phyloP scores from a whole-genome alignment of 2,888 invertebrate species.

The Tenthredo distinguenda region DNA sequence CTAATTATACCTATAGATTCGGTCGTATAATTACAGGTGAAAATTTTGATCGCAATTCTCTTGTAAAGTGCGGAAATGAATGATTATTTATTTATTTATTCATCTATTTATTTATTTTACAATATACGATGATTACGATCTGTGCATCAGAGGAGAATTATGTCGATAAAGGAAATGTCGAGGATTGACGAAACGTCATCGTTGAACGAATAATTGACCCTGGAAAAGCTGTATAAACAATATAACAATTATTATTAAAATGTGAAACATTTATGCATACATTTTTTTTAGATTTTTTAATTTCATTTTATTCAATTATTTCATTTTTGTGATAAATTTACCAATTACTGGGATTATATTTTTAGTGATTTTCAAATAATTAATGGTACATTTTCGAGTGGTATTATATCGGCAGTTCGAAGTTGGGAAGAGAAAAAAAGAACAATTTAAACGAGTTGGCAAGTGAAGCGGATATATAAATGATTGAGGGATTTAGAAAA shows the following conservation, averaged over 20 bases:
- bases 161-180: not conserved
- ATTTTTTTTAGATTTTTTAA: not conserved
- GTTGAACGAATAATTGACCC: not conserved
- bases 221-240: not conserved
- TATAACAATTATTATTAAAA: not conserved
- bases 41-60: not conserved
- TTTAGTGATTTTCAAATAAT: not conserved
- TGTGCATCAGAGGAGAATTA: not conserved
- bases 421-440: not conserved
- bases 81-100: not conserved
- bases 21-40: not conserved
- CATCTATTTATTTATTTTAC: not conserved
- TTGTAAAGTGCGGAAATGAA: not conserved
- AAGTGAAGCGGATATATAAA: constrained; percentile 56
- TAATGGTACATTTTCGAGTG: not conserved
- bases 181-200: not conserved
- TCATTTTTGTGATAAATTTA: not conserved
- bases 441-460: not conserved
- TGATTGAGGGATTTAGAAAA: constrained; percentile 58
- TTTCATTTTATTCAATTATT: not conserved
- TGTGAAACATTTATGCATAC: not conserved
- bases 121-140: not conserved
- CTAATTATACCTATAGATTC: not conserved
- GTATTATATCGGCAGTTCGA: not conserved
- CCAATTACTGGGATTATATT: no score